phyloP scores from a whole-genome alignment of 2,888 invertebrate species.

The Cephonodes hylas region DNA sequence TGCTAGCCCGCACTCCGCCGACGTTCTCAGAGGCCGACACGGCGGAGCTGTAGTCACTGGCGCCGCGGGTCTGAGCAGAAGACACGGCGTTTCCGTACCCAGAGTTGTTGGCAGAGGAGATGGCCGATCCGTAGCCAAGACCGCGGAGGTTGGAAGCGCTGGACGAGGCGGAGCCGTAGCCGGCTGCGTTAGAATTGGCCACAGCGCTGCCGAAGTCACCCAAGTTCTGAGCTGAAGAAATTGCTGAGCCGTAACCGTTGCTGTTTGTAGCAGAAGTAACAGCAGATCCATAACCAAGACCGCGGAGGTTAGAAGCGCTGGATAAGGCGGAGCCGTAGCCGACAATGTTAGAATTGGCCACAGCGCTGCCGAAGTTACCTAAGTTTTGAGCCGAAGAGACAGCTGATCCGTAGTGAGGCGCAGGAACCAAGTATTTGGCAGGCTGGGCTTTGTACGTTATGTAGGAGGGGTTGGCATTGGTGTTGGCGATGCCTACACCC shows the following conservation, averaged over 20 bases:
- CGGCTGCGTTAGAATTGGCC: conserved; percentile 46
- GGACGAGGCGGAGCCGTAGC: conserved; percentile 47
- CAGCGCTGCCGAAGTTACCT: conserved; percentile 49
- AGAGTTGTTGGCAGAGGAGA: conserved; percentile 12
- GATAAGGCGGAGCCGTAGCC: conserved; percentile 48
- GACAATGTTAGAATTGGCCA: conserved; percentile 47
- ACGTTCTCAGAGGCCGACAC: conserved; percentile 55
- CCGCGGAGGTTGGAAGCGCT: conserved; percentile 43
- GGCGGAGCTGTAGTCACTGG: conserved; percentile 38
- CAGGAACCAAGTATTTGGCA: conserved; percentile 29
- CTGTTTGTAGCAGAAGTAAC: conserved; percentile 36
- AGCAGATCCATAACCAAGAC: conserved; percentile 38
- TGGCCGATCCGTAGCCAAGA: conserved; percentile 33
- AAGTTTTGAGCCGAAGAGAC: conserved; percentile 52
- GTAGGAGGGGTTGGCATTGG: conserved; percentile 38
- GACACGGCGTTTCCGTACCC: conserved; percentile 50
- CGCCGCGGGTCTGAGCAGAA: conserved; percentile 44
- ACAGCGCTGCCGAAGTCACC: conserved; percentile 50
- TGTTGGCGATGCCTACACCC: conserved; percentile 58
- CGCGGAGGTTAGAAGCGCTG: conserved; percentile 41
- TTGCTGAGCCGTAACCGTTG: conserved; percentile 28
- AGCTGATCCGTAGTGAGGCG: conserved; percentile 40
- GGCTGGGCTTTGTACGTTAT: conserved; percentile 24
- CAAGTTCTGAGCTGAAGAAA: conserved; percentile 45
- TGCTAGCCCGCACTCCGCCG: conserved; percentile 51